These are phyloP conservation scores for Seriola rivoliana DNA, from an alignment of 2,113 vertebrate genomes.

Conservation along the genomic window DNA sequence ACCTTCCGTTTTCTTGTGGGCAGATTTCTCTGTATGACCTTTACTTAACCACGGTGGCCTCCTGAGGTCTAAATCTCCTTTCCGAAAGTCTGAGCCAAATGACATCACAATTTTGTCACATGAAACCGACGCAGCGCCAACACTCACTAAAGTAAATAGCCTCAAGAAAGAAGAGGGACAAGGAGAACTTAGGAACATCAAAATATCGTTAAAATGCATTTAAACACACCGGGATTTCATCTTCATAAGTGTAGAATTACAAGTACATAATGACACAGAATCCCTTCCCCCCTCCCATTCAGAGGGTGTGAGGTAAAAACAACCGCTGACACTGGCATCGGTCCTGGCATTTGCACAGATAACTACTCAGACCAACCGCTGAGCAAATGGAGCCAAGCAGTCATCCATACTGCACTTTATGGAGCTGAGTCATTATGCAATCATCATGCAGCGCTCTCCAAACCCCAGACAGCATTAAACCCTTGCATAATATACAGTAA, in stretches of 20 bases:
- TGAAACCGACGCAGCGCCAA: neutral
- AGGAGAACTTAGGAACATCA: neutral
- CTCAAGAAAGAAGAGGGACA: neutral
- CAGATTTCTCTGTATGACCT: constrained; percentile 11
- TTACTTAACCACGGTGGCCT: constrained; percentile 6
- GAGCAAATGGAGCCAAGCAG: constrained; percentile 33
- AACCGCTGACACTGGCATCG: constrained; percentile 22
- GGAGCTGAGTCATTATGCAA: constrained; percentile 56
- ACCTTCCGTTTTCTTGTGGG: neutral
- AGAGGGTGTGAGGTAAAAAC: constrained; percentile 17
- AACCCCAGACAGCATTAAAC: constrained; percentile 51
- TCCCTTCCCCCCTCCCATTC: no score
- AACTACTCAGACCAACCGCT: constrained; percentile 42
- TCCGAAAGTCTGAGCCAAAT: neutral
- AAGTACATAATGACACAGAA: neutral
- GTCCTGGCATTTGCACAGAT: constrained; percentile 25
- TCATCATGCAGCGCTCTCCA: constrained; percentile 35
- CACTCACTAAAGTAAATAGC: neutral
- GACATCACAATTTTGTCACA: constrained; percentile 7
- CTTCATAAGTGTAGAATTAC: neutral
- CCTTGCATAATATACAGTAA: constrained; percentile 66
- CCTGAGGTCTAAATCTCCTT: constrained; percentile 35
- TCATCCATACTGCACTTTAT: constrained; percentile 54
- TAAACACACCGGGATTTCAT: neutral
- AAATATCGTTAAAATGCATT: neutral